Percentiles rank a stretch among this genome's conserved stretches.
Evolutionary conservation across 1,140 invertebrate genomes (phyloP).

Genomic region (Drosophila willistoni): DNA sequence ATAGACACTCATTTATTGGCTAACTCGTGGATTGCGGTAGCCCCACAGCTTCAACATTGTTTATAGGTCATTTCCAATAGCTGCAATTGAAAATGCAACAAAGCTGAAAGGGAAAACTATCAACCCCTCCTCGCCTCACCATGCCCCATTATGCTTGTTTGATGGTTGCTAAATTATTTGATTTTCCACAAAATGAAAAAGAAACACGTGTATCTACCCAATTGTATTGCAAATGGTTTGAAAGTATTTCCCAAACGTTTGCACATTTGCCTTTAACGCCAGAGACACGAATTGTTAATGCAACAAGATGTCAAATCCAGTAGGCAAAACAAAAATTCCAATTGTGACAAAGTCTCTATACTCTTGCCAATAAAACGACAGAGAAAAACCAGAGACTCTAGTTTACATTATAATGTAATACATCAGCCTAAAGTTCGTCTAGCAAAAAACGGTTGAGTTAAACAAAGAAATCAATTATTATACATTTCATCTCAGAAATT

Average conservation of each 20-base stretch:
- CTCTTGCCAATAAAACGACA: background rate
- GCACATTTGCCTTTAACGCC: constrained; percentile 55
- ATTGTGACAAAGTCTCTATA: background rate
- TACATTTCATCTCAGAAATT: background rate
- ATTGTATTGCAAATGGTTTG: constrained; percentile 78
- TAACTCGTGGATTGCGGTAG: constrained; percentile 56
- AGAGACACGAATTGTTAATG: constrained; percentile 67
- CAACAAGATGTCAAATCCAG: constrained; percentile 35
- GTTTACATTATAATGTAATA: no score
- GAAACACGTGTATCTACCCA: constrained; percentile 61
- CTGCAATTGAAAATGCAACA: constrained; percentile 33
- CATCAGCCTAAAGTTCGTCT: background rate
- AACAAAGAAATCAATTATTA: background rate
- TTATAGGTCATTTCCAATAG: constrained; percentile 70
- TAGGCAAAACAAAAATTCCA: background rate
- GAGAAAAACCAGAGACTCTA: background rate
- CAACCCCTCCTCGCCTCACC: no score
- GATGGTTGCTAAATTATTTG: constrained; percentile 34
- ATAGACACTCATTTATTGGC: constrained; percentile 63
- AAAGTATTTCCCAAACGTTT: constrained; percentile 78
- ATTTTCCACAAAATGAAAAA: constrained; percentile 59
- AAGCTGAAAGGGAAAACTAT: constrained; percentile 42
- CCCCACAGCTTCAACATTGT: constrained; percentile 73
- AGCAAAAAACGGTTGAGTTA: background rate
- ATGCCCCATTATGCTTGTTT: background rate